These are phyloP conservation scores for Prenolepis imparis DNA, from an alignment of 2,888 invertebrate species.

Conservation along the genomic window DNA sequence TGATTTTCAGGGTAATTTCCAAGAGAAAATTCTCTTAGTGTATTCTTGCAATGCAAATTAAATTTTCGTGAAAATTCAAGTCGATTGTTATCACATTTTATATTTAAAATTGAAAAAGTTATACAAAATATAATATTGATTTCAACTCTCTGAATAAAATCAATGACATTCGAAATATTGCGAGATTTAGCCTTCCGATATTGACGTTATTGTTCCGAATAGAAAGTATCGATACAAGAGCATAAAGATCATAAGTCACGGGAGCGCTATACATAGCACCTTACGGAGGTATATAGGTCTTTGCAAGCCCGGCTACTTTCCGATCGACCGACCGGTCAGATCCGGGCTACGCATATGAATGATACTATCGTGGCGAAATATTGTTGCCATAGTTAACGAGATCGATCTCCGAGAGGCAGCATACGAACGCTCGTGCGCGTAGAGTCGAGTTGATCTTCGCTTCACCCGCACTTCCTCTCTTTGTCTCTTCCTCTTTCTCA, in stretches of 20 bases:
- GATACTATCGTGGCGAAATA: conserved; percentile 54
- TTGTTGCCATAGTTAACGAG: conserved; percentile 54
- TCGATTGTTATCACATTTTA: conserved; percentile 16
- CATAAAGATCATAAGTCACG: conserved; percentile 9
- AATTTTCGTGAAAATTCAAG: conserved; percentile 13
- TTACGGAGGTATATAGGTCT: conserved; percentile 6
- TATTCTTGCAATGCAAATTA: neutral
- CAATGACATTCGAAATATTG: neutral
- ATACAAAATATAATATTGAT: conserved; percentile 12
- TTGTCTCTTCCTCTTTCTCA: conserved; percentile 47
- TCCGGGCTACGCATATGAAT: conserved; percentile 48
- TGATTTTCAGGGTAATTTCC: too few relatives aligned
- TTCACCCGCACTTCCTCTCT: neutral
- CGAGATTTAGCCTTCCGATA: neutral
- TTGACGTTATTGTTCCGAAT: neutral
- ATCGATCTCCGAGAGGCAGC: conserved; percentile 46
- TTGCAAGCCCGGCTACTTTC: conserved; percentile 41
- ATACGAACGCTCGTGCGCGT: neutral
- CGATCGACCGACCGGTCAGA: conserved; percentile 39
- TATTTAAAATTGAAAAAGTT: conserved; percentile 30
- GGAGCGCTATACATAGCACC: neutral
- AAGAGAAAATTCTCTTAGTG: too few relatives aligned
- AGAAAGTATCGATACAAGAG: neutral
- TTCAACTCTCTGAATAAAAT: neutral
- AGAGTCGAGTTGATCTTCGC: conserved; percentile 42